Percentiles rank a stretch among this genome's conserved stretches.
Conservation (phyloP, 2,113 vertebrate species). For the Otocyon megalotis region DNA sequence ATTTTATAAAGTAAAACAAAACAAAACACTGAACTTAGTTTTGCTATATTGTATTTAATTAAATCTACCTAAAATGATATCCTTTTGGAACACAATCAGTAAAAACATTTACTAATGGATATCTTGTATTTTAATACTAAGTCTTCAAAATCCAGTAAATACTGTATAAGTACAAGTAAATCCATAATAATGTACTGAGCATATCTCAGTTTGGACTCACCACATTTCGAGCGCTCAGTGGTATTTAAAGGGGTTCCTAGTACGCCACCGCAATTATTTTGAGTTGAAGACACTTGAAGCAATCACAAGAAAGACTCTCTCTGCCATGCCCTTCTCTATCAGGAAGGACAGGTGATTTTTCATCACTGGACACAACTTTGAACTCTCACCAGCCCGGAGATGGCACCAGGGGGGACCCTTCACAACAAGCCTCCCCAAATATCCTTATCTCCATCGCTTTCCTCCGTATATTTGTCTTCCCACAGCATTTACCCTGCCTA, state of each 20-base stretch:
- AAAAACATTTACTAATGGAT: background rate
- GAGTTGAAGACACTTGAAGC: background rate
- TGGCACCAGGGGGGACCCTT: no score
- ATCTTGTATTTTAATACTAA: background rate
- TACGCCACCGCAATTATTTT: no score
- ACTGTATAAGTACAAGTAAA: background rate
- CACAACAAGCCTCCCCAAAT: background rate
- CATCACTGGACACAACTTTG: background rate
- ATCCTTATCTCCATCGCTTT: accelerated
- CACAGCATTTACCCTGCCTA: no score
- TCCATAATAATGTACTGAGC: background rate
- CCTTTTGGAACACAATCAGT: background rate
- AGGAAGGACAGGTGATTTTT: background rate
- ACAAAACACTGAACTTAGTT: background rate
- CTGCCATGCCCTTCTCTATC: no score
- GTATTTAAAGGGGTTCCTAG: background rate
- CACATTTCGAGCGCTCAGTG: background rate
- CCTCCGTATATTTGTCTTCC: background rate
- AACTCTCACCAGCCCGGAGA: background rate
- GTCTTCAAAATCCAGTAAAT: background rate
- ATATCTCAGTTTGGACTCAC: background rate
- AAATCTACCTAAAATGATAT: background rate
- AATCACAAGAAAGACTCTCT: background rate
- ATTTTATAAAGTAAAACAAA: background rate
- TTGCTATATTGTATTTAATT: background rate